These are phyloP conservation scores for Poliocrania exsul DNA, from an alignment of 2,797 vertebrate species.

Conservation along the genomic window DNA sequence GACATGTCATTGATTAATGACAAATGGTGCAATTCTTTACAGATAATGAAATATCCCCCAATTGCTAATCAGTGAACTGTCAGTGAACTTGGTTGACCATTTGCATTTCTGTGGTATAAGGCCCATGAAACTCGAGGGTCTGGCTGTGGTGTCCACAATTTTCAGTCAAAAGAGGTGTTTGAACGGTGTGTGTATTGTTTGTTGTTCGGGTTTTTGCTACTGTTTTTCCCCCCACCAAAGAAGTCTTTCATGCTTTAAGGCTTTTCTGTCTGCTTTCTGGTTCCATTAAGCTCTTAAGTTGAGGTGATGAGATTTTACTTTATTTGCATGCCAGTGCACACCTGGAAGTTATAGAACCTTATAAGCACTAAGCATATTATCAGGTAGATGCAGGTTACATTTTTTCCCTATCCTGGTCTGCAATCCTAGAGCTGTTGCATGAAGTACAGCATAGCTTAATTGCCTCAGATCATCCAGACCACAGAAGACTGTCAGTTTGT, in stretches of 20 bases:
- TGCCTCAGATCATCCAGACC: not conserved
- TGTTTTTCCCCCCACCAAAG: not conserved
- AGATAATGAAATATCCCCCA: not conserved
- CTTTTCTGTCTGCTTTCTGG: not conserved
- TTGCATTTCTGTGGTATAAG: not conserved
- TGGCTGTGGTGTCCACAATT: not conserved
- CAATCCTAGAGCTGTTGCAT: not conserved
- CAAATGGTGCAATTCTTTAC: not conserved
- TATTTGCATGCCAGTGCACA: not conserved
- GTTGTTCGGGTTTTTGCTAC: not conserved
- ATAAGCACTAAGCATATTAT: not conserved
- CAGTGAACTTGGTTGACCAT: not conserved
- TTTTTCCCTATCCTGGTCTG: not conserved
- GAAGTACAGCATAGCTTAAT: not conserved
- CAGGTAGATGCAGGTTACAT: not conserved
- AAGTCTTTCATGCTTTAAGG: not conserved
- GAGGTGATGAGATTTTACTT: not conserved
- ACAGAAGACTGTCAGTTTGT: not conserved
- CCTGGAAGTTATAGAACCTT: not conserved
- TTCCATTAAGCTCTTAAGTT: not conserved
- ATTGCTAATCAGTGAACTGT: not conserved
- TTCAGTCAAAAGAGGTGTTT: not conserved
- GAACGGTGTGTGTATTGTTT: fast-evolving
- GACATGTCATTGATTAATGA: not conserved
- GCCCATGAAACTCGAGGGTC: not conserved